phyloP scores from a whole-genome alignment of 2,888 invertebrate species.

The Phrixothrix hirtus region DNA sequence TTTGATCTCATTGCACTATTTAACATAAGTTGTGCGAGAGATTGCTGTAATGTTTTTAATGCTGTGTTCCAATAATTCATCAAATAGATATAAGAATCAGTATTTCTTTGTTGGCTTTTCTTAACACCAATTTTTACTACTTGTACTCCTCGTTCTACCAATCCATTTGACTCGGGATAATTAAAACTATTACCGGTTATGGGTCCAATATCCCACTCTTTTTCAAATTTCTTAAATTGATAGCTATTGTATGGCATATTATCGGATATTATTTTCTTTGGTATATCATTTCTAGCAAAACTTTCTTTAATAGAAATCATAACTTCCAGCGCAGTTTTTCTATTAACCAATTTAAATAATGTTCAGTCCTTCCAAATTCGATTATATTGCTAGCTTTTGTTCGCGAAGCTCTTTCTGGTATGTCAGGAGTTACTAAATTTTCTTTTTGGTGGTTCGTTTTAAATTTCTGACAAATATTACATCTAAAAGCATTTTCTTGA shows the following conservation, averaged over 20 bases:
- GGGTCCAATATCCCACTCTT: not conserved
- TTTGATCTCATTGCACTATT: no score
- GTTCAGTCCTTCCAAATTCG: not conserved
- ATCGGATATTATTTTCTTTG: not conserved
- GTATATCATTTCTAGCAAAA: not conserved
- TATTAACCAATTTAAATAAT: not conserved
- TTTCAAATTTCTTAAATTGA: not conserved
- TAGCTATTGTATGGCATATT: not conserved
- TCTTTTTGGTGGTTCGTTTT: not conserved
- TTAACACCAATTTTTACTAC: no score
- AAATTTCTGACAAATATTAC: not conserved
- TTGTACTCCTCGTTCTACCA: no score
- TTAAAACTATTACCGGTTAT: no score
- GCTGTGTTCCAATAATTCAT: no score
- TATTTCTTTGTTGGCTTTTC: no score
- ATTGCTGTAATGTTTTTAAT: no score
- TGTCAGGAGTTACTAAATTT: not conserved
- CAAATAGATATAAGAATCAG: no score
- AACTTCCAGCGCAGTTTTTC: not conserved
- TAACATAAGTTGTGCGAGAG: no score
- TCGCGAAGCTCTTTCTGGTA: not conserved
- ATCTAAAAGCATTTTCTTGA: not conserved
- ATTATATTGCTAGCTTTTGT: not conserved
- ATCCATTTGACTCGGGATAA: no score
- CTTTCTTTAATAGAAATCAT: not conserved